Conservation (phyloP, 2,113 vertebrate species). For the Balaenoptera acutorostrata region DNA sequence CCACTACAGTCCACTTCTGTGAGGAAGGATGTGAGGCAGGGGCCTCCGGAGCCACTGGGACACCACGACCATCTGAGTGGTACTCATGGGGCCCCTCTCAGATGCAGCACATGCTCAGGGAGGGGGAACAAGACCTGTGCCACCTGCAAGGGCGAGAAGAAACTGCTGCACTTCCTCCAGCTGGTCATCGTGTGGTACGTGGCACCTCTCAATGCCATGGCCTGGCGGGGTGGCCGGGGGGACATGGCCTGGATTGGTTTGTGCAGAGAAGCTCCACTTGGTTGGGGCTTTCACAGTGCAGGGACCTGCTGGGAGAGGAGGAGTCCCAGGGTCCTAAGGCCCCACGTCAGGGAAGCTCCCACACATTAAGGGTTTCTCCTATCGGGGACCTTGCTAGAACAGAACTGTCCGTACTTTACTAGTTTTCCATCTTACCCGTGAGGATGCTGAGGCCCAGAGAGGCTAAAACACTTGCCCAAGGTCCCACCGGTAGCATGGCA, state of each 20-base stretch:
- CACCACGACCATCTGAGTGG: fast-evolving
- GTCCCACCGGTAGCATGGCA: neutral
- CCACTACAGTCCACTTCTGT: neutral
- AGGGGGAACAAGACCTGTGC: slow-evolving; percentile 76
- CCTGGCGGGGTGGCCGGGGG: neutral
- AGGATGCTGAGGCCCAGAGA: neutral
- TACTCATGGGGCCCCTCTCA: slow-evolving; percentile 17
- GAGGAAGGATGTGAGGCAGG: neutral
- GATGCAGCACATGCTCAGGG: slow-evolving; percentile 81
- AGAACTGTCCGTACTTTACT: neutral
- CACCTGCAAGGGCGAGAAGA: slow-evolving; percentile 77
- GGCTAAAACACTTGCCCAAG: neutral
- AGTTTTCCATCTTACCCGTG: neutral
- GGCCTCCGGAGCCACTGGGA: neutral
- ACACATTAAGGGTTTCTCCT: fast-evolving
- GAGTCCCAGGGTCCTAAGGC: neutral
- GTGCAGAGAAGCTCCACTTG: neutral
- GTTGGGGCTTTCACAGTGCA: neutral
- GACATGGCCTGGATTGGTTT: neutral
- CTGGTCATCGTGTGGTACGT: slow-evolving; percentile 81
- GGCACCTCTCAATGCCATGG: fast-evolving
- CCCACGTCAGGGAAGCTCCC: neutral
- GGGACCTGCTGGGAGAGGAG: neutral
- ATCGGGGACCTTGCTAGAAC: fast-evolving
- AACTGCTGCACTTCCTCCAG: slow-evolving; percentile 83